Base-by-base conservation (phyloP, 2,888 invertebrate genomes). In the Antheraea assamensis region DNA sequence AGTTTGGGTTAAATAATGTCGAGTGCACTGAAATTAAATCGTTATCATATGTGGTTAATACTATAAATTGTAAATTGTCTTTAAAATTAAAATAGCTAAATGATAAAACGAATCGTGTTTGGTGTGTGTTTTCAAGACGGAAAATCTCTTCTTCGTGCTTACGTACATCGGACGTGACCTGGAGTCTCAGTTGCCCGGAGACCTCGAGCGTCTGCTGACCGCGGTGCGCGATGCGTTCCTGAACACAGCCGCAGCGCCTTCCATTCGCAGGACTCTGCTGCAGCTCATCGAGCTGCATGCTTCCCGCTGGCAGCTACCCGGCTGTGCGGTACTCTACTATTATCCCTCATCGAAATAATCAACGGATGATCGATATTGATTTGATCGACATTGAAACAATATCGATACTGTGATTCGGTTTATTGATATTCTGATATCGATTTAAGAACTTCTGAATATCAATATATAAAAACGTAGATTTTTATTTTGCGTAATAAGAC, bases 241-340 rank as follows among this genome's bases (percentile, higher is more conserved):
- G 81, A 96, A 96, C 86, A 96, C 97, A 21, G 96, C 96, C 66
- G 97, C 97, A 27, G 96, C 97, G 71, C 96, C 97, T 4, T 96
- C 96, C 79, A 97, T 97, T 77, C 96, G 97, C 80, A 97, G 98
- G 87, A 98, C 98, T 2, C 95, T 98, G 75, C 95, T 98, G 77
- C 98, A 98, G 91, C 95, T 98, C 74, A 98, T 98, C 80, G 98
- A 98, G 90, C 95, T 98, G 74, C 97, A 98, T 90, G 98, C 98
- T 1, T 97, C 98, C 0, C 97, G 97, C 89, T 98, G 98, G 98
- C 97, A 98, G 88, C 95, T 98, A 78, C 97, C 98, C 30, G 98
- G 98, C 74, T 97, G 98, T 71, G 98, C 98, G 5, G 97, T 98
- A 73, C 96, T 98, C 74, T 98, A 98, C 91, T 98, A 98, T 92